Base-by-base conservation (phyloP, 64 coral and sea anemone species). In the Stylophora pistillata region DNA sequence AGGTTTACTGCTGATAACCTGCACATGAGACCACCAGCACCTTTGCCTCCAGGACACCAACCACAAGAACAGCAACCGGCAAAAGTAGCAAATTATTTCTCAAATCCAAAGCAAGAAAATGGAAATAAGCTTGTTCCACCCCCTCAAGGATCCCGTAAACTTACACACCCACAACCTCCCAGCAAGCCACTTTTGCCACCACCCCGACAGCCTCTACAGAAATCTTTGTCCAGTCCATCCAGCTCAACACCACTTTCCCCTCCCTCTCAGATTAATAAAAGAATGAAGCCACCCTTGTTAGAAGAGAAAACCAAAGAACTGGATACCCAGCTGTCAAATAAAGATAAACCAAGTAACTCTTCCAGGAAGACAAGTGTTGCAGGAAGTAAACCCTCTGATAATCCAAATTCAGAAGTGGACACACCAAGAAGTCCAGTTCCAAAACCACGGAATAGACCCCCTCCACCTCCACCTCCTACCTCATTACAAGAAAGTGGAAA, bases 391-490 rank as follows among this genome's bases (percentile, higher is more conserved):
- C 54, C 79, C 55, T 88, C 91, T 13, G 71, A 87, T 53, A 83
- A 86, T 30, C 11, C 61, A 16, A 73, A 56, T 17, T n/a, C 28
- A 74, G 81, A 89, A 30, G 73, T n/a, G 55, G 68, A 56, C 15
- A 89, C 64, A 54, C 70, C 76, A 54, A 84, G 14, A 28, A 86
- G 63, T 68, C 95, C 95, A 26, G 81, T 93, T 18, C 95, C 95
- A 53, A 60, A 87, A 75, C 95, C 95, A 71, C 87, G 95, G 80
- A 86, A 97, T 69, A 86, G 81, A 90, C 95, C 95, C 58, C 95
- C 95, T 3, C 75, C 91, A 72, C 94, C 94, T 41, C 94, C 90
- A 71, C 91, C 91, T 57, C 86, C 91, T 4, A 63, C 31, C 9
- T 25, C 23, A 71, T 74, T 55, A 7, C 74, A 74, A 66, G 53